Percentiles rank a stretch among this genome's conserved stretches.
These are phyloP conservation scores for Perdita meconis DNA, from an alignment of 2,888 invertebrate species.

Conservation along the genomic window DNA sequence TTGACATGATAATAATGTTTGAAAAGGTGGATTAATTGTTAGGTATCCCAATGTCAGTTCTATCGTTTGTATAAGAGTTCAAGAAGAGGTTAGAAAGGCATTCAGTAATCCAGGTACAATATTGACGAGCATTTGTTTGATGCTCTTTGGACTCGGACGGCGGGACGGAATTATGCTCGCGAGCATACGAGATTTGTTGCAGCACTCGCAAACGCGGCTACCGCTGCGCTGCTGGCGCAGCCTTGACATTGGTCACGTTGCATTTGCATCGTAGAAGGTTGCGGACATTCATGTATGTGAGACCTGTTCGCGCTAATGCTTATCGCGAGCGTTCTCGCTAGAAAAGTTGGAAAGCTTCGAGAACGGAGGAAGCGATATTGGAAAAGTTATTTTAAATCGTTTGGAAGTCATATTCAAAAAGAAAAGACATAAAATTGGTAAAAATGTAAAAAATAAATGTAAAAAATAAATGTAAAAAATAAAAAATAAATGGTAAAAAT, in stretches of 20 bases:
- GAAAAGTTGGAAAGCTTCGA: neutral
- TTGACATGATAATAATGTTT: too few relatives aligned
- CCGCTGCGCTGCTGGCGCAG: constrained; percentile 57
- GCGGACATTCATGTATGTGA: constrained; percentile 52
- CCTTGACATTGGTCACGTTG: constrained; percentile 74
- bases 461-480: too few relatives aligned
- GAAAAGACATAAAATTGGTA: too few relatives aligned
- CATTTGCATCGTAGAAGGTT: constrained; percentile 69
- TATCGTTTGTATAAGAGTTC: neutral
- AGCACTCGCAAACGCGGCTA: constrained; percentile 57
- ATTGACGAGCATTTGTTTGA: constrained; percentile 56
- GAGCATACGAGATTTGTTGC: constrained; percentile 61
- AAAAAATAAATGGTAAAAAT: too few relatives aligned
- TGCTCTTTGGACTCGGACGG: constrained; percentile 37
- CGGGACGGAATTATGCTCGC: constrained; percentile 41
- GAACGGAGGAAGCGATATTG: neutral
- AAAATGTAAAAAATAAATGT: too few relatives aligned
- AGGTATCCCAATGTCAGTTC: too few relatives aligned
- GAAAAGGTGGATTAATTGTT: too few relatives aligned
- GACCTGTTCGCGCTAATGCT: constrained; percentile 57
- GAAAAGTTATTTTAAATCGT: neutral
- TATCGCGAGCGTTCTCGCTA: constrained; percentile 34
- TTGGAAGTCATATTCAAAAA: too few relatives aligned
- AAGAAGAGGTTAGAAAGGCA: neutral
- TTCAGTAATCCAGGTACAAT: constrained; percentile 37